Base-by-base conservation (phyloP, 2,113 vertebrate species). In the Ornithorhynchus anatinus region DNA sequence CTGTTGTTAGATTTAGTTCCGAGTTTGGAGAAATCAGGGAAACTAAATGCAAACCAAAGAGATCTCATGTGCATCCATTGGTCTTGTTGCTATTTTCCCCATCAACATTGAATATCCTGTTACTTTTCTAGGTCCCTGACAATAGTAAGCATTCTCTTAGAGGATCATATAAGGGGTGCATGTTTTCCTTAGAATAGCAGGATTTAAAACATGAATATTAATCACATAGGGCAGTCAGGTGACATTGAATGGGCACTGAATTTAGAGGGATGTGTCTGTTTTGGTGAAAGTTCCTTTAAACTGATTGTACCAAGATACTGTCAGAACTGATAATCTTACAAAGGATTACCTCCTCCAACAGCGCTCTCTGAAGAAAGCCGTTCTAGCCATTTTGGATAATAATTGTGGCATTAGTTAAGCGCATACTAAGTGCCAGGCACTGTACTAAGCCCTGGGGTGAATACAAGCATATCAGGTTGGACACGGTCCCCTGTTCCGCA, bases 241-340 rank as follows among this genome's bases (percentile, higher is more conserved):
- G 59, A 59, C 62, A 60, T 39, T 63, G 48, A 58, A 63, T 79
- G 75, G 79, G 74, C 72, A 69, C 80, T 71, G 40, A 9, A 61
- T 45, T 71, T 58, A 7, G 31, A 52, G 22, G 12, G 31, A 39
- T 45, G 42, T 37, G 35, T 71, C 36, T 33, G 43, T 40, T 37
- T 71, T 36, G 33, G 20, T 66, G 62, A 65, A 40, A 54, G 37
- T 63, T n/a, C n/a, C 65, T 59, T 59, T 77, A 82, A 66, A 62
- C 7, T 23, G 5, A 22, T 23, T 47, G 11, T 47, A 47, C 25
- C 25, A 10, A 47, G 22, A 47, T 23, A 7, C n/a, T n/a, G 22
- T 14, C 12, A 47, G 44, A 47, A 12, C n/a, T 22, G 15, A 19
- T 10, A 2, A 45, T 47, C 25, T 47, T 47, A 47, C 12, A 25